Evolutionary conservation across 2,113 vertebrate genomes (phyloP).

Genomic region (Scopus umbretta): DNA sequence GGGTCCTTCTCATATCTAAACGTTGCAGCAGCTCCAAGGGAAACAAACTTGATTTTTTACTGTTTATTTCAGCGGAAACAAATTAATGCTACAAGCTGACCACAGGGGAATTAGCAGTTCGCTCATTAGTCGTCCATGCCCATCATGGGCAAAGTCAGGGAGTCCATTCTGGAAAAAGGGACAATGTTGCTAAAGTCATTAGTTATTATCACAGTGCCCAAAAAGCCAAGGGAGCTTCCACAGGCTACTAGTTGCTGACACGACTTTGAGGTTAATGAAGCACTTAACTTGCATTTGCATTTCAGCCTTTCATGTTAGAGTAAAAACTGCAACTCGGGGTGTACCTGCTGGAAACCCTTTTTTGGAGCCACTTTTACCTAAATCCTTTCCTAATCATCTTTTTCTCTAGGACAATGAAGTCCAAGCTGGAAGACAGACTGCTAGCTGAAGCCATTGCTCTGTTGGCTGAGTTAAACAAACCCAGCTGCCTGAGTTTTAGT

Average conservation of each 20-base stretch:
- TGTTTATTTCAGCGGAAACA: not conserved
- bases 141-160: not conserved
- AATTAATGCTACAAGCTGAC: not conserved
- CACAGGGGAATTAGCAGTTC: not conserved
- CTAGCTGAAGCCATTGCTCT: not conserved
- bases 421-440: not conserved
- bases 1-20: not conserved
- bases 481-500: not conserved
- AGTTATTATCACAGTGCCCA: not conserved
- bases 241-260: not conserved
- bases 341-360: not conserved
- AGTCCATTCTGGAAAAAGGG: not conserved
- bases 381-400: not conserved
- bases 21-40: not conserved
- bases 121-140: not conserved
- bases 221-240: not conserved
- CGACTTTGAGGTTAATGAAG: not conserved
- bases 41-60: not conserved
- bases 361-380: not conserved
- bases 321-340: not conserved
- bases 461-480: not conserved
- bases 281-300: not conserved
- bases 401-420: not conserved
- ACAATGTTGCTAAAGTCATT: not conserved
- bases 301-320: not conserved